These are phyloP conservation scores for Muscicapa striata DNA, from an alignment of 2,797 vertebrate genomes.

Conservation along the genomic window DNA sequence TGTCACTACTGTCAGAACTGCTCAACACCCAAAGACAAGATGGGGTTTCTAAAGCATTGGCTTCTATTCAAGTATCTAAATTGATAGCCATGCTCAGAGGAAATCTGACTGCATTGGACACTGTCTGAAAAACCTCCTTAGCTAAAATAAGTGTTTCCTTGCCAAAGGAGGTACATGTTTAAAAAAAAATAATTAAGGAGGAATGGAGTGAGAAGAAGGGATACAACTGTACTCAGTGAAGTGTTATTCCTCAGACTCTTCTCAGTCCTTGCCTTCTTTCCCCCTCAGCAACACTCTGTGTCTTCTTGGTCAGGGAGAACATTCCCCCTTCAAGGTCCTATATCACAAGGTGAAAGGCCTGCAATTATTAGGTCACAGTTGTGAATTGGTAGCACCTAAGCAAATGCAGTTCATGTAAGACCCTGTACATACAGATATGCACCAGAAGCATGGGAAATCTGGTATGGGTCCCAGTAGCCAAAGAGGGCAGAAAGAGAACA, in stretches of 20 bases:
- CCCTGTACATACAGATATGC: background rate
- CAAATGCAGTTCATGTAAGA: background rate
- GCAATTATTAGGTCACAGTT: background rate
- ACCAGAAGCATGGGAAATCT: background rate
- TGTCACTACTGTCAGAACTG: conserved; percentile 17
- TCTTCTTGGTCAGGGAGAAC: background rate
- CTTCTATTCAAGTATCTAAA: conserved; percentile 30
- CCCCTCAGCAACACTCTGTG: background rate
- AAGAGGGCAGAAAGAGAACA: background rate
- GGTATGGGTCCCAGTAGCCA: background rate
- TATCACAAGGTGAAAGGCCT: background rate
- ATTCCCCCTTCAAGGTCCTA: conserved; percentile 47
- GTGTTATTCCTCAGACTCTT: background rate
- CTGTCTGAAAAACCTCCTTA: background rate
- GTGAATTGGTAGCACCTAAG: background rate
- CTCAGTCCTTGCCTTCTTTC: background rate
- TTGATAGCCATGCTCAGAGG: background rate
- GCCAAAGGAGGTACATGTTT: background rate
- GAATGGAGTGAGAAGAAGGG: background rate
- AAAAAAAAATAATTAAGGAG: background rate
- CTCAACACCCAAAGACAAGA: background rate
- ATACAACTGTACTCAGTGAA: background rate
- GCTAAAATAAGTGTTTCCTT: background rate
- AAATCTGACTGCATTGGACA: background rate
- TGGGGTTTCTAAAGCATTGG: background rate